A percentile compares a stretch with the other conserved stretches of the same genome.
These are phyloP conservation scores for Myxocyprinus asiaticus DNA, from an alignment of 2,113 vertebrate genomes.

Conservation along the genomic window DNA sequence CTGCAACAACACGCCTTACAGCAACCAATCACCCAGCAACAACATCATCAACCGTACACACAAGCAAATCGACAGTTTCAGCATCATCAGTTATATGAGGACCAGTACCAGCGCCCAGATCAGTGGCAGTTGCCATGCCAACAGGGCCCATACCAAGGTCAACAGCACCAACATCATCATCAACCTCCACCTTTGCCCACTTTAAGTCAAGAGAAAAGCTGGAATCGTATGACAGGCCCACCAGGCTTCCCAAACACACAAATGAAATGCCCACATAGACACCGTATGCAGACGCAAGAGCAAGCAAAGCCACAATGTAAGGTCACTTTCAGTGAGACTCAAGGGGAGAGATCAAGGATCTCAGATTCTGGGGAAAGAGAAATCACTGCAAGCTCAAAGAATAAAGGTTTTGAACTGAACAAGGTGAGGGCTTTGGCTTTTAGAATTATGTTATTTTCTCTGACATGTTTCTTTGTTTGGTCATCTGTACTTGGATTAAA, in stretches of 20 bases:
- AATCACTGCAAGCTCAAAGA: neutral
- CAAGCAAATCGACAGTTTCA: conserved; percentile 24
- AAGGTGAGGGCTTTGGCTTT: conserved; percentile 37
- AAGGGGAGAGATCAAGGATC: neutral
- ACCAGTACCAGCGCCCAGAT: conserved; percentile 7
- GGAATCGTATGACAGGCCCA: neutral
- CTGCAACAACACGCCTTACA: neutral
- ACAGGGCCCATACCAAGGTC: conserved; percentile 28
- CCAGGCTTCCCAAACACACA: neutral
- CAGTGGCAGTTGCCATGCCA: conserved; percentile 25
- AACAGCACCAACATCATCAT: conserved; percentile 16
- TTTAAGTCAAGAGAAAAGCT: conserved; percentile 23
- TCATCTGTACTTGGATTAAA: too few species aligned
- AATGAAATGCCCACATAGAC: neutral
- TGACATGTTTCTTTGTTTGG: too few species aligned
- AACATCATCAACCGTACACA: conserved; percentile 32
- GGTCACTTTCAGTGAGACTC: neutral
- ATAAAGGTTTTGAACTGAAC: conserved; percentile 35
- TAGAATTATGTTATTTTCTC: too few species aligned
- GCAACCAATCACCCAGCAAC: neutral
- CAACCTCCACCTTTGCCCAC: neutral
- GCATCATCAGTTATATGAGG: conserved; percentile 18
- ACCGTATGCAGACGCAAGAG: conserved; percentile 15
- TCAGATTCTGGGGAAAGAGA: neutral
- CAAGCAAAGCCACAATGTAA: conserved; percentile 23